A percentile compares a stretch with the other conserved stretches of the same genome.
Conservation (phyloP, 2,113 vertebrate species). For the Ranitomeya imitator region DNA sequence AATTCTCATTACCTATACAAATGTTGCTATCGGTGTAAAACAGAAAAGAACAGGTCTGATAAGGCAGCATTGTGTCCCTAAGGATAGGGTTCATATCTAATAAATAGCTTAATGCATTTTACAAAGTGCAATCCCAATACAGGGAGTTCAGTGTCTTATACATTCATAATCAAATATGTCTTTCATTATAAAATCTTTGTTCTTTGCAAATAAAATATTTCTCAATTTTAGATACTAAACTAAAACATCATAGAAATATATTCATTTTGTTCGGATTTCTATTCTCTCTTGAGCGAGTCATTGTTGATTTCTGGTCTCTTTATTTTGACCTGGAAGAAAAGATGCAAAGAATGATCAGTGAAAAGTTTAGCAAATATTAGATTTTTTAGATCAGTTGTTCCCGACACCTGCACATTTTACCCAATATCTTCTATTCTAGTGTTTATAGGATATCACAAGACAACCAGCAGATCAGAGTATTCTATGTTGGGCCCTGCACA, state of each 20-base stretch:
- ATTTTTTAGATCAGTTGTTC: background rate
- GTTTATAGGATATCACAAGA: background rate
- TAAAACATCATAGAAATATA: conserved; percentile 32
- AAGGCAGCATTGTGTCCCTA: background rate
- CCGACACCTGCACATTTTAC: background rate
- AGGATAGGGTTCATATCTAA: background rate
- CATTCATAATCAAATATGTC: background rate
- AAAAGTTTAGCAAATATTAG: background rate
- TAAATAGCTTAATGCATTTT: background rate
- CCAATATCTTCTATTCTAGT: background rate
- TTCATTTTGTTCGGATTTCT: background rate
- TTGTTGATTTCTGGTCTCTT: conserved; percentile 27
- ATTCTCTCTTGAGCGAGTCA: background rate
- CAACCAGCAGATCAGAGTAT: background rate
- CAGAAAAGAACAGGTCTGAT: background rate
- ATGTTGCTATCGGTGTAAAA: background rate
- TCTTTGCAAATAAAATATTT: background rate
- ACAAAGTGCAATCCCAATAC: background rate
- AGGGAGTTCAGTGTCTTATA: background rate
- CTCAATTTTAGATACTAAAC: conserved; percentile 6
- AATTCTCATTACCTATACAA: background rate
- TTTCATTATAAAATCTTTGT: background rate
- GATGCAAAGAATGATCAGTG: background rate
- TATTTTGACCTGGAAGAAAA: conserved; percentile 43
- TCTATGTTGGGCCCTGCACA: no score